Conservation (phyloP, 2,113 vertebrate genomes). For the Chionomys nivalis region DNA sequence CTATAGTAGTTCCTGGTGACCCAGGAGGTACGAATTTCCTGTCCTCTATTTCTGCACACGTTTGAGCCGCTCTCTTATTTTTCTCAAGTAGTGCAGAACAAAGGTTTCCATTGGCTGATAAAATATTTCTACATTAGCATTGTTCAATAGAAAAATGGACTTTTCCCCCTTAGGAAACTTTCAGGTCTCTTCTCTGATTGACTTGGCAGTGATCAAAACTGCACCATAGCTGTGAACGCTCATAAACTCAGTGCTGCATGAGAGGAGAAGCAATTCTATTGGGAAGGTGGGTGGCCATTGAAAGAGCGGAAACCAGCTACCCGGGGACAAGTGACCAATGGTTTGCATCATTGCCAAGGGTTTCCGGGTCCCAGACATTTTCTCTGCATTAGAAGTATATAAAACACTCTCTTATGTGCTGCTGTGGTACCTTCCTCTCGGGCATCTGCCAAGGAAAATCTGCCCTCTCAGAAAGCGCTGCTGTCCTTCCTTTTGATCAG, state of each 20-base stretch:
- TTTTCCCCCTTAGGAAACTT: neutral
- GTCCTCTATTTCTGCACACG: neutral
- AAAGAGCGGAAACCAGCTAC: neutral
- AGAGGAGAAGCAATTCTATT: neutral
- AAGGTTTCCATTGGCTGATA: neutral
- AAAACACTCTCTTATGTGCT: conserved; percentile 20
- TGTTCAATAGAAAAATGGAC: neutral
- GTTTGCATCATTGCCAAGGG: neutral
- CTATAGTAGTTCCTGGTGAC: neutral
- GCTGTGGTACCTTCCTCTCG: neutral
- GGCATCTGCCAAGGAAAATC: conserved; percentile 25
- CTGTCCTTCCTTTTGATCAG: conserved; percentile 33
- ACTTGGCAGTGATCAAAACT: neutral
- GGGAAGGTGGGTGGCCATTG: neutral
- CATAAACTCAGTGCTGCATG: neutral
- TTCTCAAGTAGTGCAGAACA: neutral
- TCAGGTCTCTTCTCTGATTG: neutral
- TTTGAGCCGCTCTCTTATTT: neutral
- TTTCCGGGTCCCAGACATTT: conserved; percentile 13
- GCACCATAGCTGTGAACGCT: neutral
- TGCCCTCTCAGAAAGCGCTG: neutral
- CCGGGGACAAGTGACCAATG: neutral
- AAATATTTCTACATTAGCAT: neutral
- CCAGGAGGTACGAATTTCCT: neutral
- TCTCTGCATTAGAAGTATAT: neutral